Conservation (phyloP, 2,888 invertebrate genomes). For the Tenthredo scrophulariae region DNA sequence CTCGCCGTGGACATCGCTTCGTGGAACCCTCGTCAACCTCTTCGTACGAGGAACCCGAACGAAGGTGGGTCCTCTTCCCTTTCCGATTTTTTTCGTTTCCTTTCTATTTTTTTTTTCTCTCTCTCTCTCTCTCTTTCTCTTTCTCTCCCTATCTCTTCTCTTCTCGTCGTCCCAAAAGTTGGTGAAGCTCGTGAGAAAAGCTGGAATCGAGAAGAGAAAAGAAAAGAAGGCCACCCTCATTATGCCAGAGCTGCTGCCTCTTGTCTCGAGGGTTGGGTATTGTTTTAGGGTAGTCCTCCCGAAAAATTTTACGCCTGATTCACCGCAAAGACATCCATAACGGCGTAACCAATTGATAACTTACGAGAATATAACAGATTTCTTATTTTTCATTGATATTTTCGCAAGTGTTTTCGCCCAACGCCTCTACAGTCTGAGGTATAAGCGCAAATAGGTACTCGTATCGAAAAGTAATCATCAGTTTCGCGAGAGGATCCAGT, state of each 20-base stretch:
- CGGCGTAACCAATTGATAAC: background rate
- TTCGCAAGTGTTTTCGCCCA: background rate
- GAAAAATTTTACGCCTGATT: slow-evolving; percentile 58
- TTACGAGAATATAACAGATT: background rate
- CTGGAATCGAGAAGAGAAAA: slow-evolving; percentile 12
- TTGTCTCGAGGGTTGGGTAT: slow-evolving; percentile 66
- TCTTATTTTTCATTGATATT: background rate
- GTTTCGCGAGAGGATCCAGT: background rate
- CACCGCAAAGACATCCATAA: background rate
- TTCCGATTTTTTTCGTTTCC: background rate
- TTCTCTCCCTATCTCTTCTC: background rate
- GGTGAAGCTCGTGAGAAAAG: slow-evolving; percentile 55
- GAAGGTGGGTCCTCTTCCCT: background rate
- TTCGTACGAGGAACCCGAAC: slow-evolving; percentile 4
- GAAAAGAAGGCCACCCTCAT: slow-evolving; percentile 63
- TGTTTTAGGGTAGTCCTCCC: slow-evolving; percentile 62
- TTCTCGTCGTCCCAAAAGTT: slow-evolving; percentile 43
- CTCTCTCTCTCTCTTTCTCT: background rate
- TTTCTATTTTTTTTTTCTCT: background rate
- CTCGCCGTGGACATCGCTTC: slow-evolving; percentile 31
- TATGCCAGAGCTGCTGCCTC: slow-evolving; percentile 64
- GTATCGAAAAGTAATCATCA: background rate
- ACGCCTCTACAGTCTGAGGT: background rate
- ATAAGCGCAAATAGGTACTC: background rate
- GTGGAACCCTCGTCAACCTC: slow-evolving; percentile 51